Percentiles rank a stretch among this genome's conserved stretches.
Evolutionary conservation across 2,113 vertebrate species (phyloP).

Genomic region (Colossoma macropomum): DNA sequence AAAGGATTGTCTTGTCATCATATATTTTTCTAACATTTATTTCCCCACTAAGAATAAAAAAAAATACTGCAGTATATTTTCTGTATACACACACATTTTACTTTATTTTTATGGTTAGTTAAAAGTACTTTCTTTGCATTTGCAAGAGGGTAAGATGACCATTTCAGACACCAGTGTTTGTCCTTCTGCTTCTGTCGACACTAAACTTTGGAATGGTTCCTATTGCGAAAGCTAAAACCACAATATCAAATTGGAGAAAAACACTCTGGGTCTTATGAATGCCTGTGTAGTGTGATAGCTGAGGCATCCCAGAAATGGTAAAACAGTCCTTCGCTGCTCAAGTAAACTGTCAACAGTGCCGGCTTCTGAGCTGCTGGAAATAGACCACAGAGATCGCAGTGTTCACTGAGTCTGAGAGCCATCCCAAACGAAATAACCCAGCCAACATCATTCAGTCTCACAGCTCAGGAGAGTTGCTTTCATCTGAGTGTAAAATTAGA

Average conservation of each 20-base stretch:
- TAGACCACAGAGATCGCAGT: slow-evolving; percentile 57
- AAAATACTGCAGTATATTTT: too few species aligned
- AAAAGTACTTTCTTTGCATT: background rate
- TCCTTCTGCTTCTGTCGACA: slow-evolving; percentile 39
- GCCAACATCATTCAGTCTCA: slow-evolving; percentile 23
- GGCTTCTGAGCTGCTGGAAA: slow-evolving; percentile 44
- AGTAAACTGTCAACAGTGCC: slow-evolving; percentile 56
- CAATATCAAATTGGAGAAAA: slow-evolving; percentile 56
- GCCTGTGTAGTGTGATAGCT: slow-evolving; percentile 55
- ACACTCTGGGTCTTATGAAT: slow-evolving; percentile 47
- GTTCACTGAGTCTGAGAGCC: slow-evolving; percentile 35
- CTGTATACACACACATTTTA: too few species aligned
- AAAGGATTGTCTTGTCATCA: too few species aligned
- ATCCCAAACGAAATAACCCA: slow-evolving; percentile 46
- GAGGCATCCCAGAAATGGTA: slow-evolving; percentile 62
- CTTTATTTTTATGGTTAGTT: background rate
- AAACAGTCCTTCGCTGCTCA: slow-evolving; percentile 61
- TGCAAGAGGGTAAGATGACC: slow-evolving; percentile 41
- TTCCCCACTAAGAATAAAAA: too few species aligned
- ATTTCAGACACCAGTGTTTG: slow-evolving; percentile 27
- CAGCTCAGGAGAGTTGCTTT: slow-evolving; percentile 45
- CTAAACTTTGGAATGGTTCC: slow-evolving; percentile 33
- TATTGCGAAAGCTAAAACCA: slow-evolving; percentile 33
- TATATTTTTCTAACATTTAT: too few species aligned
- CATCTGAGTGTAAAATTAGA: slow-evolving; percentile 55